Evolutionary conservation across 2,113 vertebrate species (phyloP).

Genomic region (Daboia siamensis): DNA sequence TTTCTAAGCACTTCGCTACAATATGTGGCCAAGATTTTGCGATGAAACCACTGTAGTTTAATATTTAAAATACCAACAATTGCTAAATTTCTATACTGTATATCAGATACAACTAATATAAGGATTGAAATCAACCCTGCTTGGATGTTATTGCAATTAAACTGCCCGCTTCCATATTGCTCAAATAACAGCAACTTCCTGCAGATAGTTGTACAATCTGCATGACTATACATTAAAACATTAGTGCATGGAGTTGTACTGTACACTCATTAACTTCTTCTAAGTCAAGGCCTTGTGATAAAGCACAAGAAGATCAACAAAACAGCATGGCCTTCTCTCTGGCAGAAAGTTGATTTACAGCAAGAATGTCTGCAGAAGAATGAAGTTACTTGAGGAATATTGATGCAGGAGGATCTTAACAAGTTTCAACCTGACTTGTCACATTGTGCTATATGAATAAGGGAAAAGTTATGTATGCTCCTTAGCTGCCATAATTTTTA

Average conservation of each 20-base stretch:
- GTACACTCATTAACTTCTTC: background rate
- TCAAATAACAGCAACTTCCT: background rate
- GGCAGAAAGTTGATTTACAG: background rate
- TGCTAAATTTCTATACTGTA: background rate
- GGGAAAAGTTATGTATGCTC: background rate
- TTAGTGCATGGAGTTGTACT: background rate
- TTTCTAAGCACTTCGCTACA: background rate
- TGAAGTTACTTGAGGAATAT: background rate
- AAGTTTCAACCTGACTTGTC: background rate
- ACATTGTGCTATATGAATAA: background rate
- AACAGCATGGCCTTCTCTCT: background rate
- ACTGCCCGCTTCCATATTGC: background rate
- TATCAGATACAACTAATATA: background rate
- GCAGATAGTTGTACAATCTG: background rate
- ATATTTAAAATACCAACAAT: background rate
- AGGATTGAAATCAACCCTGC: background rate
- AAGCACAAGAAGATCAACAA: background rate
- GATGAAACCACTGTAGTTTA: background rate
- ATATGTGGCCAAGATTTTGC: background rate
- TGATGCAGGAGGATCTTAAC: background rate
- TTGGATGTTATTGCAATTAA: background rate
- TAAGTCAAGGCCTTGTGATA: background rate
- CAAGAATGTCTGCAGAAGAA: background rate
- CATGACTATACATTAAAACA: background rate
- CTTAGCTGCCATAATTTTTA: background rate